These are phyloP conservation scores for Dorcus hopei DNA, from an alignment of 2,888 invertebrate species.

Conservation along the genomic window DNA sequence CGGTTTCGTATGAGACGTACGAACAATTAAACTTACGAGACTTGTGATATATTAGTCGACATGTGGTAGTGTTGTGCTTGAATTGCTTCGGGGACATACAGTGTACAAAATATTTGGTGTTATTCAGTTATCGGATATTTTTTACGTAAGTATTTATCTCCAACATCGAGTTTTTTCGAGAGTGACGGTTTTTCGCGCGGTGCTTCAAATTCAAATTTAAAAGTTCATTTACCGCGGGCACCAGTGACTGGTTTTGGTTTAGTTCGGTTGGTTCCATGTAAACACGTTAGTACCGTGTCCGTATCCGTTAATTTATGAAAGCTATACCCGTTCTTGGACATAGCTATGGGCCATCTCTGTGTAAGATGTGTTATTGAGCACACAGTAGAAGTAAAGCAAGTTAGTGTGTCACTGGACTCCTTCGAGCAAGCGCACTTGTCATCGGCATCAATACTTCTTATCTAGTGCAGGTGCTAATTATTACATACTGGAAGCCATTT, in stretches of 20 bases:
- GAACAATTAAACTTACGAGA: neutral
- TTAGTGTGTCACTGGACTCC: constrained; percentile 52
- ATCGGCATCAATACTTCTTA: constrained; percentile 9
- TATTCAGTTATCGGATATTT: constrained; percentile 5
- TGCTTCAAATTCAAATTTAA: too few species aligned
- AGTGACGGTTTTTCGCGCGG: too few species aligned
- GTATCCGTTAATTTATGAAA: neutral
- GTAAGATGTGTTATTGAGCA: constrained; percentile 46
- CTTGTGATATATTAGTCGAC: neutral
- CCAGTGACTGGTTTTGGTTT: neutral
- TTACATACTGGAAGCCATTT: neutral
- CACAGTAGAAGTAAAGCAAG: constrained; percentile 53
- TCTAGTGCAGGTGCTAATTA: constrained; percentile 10
- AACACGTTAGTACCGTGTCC: neutral
- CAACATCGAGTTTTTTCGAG: too few species aligned
- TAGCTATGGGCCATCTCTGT: constrained; percentile 35
- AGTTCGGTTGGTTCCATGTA: neutral
- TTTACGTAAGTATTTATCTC: constrained; percentile 2
- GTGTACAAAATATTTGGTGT: constrained; percentile 5
- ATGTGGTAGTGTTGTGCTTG: constrained; percentile 6
- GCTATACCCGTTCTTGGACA: constrained; percentile 2
- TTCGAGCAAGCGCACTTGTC: constrained; percentile 3
- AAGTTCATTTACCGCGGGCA: neutral
- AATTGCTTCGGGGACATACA: neutral
- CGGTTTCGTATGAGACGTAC: constrained; percentile 6